Evolutionary conservation across 30 jellyfish, hydroid and myxozoan species (phyloP).

Genomic region (Mastigias papua): DNA sequence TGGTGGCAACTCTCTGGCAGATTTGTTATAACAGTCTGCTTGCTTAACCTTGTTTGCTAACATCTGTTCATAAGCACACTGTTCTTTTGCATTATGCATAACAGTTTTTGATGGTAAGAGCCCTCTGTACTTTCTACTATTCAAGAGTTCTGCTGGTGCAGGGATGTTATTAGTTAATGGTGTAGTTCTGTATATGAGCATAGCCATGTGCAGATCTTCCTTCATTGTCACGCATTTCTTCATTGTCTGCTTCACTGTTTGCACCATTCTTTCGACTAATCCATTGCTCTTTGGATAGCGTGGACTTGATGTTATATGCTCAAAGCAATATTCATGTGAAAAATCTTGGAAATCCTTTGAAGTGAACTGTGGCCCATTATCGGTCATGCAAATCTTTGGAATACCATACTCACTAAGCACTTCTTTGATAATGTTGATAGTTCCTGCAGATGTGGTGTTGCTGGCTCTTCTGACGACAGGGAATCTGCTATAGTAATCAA

Average conservation of each 20-base stretch:
- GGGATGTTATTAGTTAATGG: slow-evolving; percentile 41
- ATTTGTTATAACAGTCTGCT: slow-evolving; percentile 10
- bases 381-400: slow-evolving; percentile 54
- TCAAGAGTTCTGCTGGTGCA: slow-evolving; percentile 33
- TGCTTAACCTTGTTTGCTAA: slow-evolving; percentile 12
- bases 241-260: slow-evolving; percentile 25
- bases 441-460: slow-evolving; percentile 26
- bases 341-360: slow-evolving; percentile 33
- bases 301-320: slow-evolving; percentile 52
- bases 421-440: slow-evolving; percentile 21
- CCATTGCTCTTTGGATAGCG: slow-evolving; percentile 63
- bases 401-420: slow-evolving; percentile 55
- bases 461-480: slow-evolving; percentile 33
- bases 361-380: slow-evolving; percentile 63
- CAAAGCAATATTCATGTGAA: slow-evolving; percentile 40
- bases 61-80: slow-evolving; percentile 5
- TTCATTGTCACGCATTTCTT: slow-evolving; percentile 6
- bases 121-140: slow-evolving; percentile 15
- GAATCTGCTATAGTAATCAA: slow-evolving; percentile 46
- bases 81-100: slow-evolving; percentile 12
- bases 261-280: slow-evolving; percentile 32
- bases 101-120: slow-evolving; percentile 15
- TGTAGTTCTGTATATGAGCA: slow-evolving; percentile 37
- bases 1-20: slow-evolving; percentile 18
- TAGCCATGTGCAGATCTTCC: slow-evolving; percentile 50